Base-by-base conservation (phyloP, 2,888 invertebrate genomes). In the Geophilus truncorum region DNA sequence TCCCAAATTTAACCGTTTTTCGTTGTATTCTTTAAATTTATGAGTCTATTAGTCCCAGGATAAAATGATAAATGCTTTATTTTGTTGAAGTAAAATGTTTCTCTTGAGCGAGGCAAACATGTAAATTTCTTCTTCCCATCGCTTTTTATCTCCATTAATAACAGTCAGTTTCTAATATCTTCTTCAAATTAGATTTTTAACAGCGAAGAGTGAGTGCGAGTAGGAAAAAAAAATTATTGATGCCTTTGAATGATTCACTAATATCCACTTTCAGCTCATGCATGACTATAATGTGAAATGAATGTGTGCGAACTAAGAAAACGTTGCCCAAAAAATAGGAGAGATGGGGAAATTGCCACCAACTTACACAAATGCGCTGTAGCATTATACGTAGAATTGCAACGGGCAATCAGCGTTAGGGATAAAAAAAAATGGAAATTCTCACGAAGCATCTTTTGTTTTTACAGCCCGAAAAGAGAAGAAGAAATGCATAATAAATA, bases 91-190 rank as follows among this genome's bases (percentile, higher is more conserved):
- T 70, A 70, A 70, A 70, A 70, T 70, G 70, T 70, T 70, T 70
- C 70, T 70, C 70, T 70, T 70, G 28, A 28, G 70, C 70, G 70
- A 70, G 70, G 10, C 25, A 70, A 70, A 70, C 70, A 70, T 70
- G 70, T 70, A 70, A 70, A 70, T 70, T 70, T 70, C 70, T 70
- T 70, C 70, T 28, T 70, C 28, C 70, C 70, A 70, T 70, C 70
- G 70, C 70, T 70, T 70, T 70, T 70, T 70, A 70, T 70, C 70
- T 70, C 70, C 70, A 70, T 70, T 70, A 70, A 70, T 70, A 70
- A 28, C 70, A 70, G 70, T 70, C 70, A 70, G 25, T 70, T 70
- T 70, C 70, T 70, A 70, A 70, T 70, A 70, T 70, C 70, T 70
- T 70, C 70, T 70, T 70, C 70, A 70, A 70, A 70, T 70, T 70